These are phyloP conservation scores for Ivindomyrus marchei DNA, from an alignment of 2,113 vertebrate species.

Conservation along the genomic window DNA sequence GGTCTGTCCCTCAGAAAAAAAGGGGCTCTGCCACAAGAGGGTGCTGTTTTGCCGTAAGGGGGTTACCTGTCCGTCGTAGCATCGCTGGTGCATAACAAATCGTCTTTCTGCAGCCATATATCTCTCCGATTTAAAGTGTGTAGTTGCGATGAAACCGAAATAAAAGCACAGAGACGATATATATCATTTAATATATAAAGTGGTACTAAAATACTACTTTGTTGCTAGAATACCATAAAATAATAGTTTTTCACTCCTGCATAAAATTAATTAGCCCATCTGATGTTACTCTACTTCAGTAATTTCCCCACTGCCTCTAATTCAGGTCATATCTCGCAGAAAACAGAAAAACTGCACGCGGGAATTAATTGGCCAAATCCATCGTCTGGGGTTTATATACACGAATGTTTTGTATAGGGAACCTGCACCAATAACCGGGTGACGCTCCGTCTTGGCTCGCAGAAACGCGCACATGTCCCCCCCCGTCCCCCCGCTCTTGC, in stretches of 20 bases:
- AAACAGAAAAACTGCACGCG: background rate
- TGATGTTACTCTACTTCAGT: background rate
- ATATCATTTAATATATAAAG: background rate
- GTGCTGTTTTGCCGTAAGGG: background rate
- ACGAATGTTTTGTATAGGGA: background rate
- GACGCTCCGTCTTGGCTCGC: background rate
- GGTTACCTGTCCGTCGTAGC: background rate
- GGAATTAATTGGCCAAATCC: background rate
- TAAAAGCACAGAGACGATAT: background rate
- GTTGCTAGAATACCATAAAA: background rate
- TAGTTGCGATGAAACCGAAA: background rate
- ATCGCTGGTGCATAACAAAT: background rate
- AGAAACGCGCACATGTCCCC: background rate
- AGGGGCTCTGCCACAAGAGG: background rate
- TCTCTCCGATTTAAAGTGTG: background rate
- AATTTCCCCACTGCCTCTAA: background rate
- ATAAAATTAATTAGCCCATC: background rate
- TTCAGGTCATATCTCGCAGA: background rate
- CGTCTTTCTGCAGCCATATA: background rate
- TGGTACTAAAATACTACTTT: background rate
- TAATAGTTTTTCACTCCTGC: background rate
- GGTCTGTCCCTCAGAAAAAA: background rate
- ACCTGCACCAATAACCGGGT: background rate
- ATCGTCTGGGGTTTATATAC: background rate
- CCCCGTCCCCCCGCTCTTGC: background rate